Evolutionary conservation across 2,888 invertebrate species (phyloP).

Genomic region (Nysson spinosus): DNA sequence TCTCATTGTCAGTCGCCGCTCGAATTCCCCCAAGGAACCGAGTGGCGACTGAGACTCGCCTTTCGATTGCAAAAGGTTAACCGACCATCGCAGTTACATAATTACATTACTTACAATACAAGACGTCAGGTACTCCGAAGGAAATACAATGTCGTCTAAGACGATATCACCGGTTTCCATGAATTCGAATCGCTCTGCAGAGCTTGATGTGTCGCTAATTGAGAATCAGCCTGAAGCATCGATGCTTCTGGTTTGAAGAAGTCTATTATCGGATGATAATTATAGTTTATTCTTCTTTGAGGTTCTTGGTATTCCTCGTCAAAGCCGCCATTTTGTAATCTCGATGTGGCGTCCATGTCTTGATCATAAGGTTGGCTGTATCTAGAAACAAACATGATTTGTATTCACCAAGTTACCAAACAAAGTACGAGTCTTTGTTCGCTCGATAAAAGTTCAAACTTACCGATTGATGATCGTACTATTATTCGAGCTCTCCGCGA

Average conservation of each 20-base stretch:
- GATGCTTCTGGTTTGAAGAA: constrained; percentile 82
- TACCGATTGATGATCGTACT: constrained; percentile 61
- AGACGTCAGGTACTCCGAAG: constrained; percentile 64
- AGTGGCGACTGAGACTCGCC: too few species aligned
- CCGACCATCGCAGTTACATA: not conserved
- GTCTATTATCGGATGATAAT: constrained; percentile 90
- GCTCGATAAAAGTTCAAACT: too few species aligned
- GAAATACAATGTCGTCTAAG: constrained; percentile 49
- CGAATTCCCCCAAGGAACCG: too few species aligned
- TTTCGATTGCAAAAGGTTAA: constrained; percentile 3
- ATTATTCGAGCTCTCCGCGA: constrained; percentile 50
- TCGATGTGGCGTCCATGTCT: constrained; percentile 58
- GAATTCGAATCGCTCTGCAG: constrained; percentile 59
- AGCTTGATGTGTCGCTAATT: constrained; percentile 34
- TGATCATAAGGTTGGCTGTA: constrained; percentile 66
- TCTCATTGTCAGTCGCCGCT: too few species aligned
- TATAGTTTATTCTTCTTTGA: constrained; percentile 85
- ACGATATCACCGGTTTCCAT: constrained; percentile 74
- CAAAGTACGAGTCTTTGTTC: too few species aligned
- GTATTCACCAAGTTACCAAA: too few species aligned
- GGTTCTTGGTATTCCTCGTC: constrained; percentile 73
- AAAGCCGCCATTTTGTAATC: constrained; percentile 67
- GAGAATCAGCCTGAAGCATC: constrained; percentile 67
- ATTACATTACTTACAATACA: constrained; percentile 33
- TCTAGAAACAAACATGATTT: too few species aligned